Conservation (phyloP, 2,888 invertebrate genomes). For the Prenolepis imparis region DNA sequence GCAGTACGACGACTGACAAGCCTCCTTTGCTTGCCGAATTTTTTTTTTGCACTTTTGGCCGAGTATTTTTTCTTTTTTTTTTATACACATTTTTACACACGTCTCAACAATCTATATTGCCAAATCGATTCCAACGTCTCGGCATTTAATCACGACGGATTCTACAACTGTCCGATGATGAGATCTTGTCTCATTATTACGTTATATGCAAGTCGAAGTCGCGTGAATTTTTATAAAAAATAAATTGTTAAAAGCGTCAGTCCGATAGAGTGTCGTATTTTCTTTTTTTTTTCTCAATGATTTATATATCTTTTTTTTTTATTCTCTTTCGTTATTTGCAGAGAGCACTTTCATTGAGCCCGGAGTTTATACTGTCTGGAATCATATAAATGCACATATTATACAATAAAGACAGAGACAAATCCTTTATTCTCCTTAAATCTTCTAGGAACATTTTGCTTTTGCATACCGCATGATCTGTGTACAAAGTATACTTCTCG, state of each 20-base stretch:
- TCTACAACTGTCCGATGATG: conserved; percentile 34
- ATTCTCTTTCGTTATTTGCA: conserved; percentile 76
- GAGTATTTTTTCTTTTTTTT: conserved; percentile 41
- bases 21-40: conserved; percentile 74
- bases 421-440: conserved; percentile 64
- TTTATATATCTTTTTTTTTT: conserved; percentile 60
- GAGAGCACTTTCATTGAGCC: conserved; percentile 84
- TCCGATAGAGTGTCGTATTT: conserved; percentile 35
- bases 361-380: conserved; percentile 85
- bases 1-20: conserved; percentile 86
- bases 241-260: conserved; percentile 33
- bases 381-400: conserved; percentile 86
- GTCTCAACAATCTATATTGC: conserved; percentile 43
- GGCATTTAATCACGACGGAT: conserved; percentile 41
- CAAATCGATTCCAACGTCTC: conserved; percentile 59
- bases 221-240: conserved; percentile 20
- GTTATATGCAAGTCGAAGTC: conserved; percentile 22
- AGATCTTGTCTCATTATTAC: not conserved
- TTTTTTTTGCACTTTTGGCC: conserved; percentile 64
- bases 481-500: conserved; percentile 66
- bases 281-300: conserved; percentile 36
- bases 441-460: conserved; percentile 61
- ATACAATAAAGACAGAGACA: conserved; percentile 84
- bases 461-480: conserved; percentile 82
- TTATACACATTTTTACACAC: conserved; percentile 46